A percentile compares a stretch with the other conserved stretches of the same genome.
phyloP scores from a whole-genome alignment of 2,797 vertebrate species.

The Synaphobranchus kaupii region DNA sequence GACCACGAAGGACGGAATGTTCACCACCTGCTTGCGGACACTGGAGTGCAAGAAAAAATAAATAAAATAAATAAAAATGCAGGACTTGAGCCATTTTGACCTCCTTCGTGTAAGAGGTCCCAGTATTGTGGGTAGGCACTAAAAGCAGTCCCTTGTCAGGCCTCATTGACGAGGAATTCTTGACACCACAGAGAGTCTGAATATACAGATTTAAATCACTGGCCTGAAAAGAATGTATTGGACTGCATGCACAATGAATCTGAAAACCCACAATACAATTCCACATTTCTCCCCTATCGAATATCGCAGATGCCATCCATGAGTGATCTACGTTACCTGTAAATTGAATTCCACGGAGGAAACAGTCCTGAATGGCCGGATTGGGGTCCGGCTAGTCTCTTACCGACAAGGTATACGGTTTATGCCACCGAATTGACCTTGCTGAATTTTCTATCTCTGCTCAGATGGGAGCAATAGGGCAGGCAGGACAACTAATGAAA shows the following conservation, averaged over 20 bases:
- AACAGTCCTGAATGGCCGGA: constrained; percentile 53
- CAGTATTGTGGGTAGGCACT: background rate
- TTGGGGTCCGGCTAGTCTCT: constrained; percentile 71
- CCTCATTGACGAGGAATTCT: constrained; percentile 82
- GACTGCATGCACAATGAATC: background rate
- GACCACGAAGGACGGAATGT: constrained; percentile 93
- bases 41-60: constrained; percentile 58
- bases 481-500: constrained; percentile 63
- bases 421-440: constrained; percentile 89
- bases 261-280: background rate
- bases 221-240: constrained; percentile 50
- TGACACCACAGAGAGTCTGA: constrained; percentile 77
- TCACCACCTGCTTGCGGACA: constrained; percentile 93
- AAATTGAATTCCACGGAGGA: constrained; percentile 36
- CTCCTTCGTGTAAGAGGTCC: background rate
- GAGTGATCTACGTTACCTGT: constrained; percentile 64
- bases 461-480: constrained; percentile 51
- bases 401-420: constrained; percentile 90
- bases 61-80: background rate
- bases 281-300: background rate
- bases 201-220: constrained; percentile 64
- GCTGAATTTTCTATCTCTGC: constrained; percentile 65
- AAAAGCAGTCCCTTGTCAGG: constrained; percentile 46
- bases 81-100: background rate
- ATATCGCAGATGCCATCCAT: background rate